Evolutionary conservation across 2,113 vertebrate species (phyloP), one percentile per base, ranked within the genome.

Genomic region (Pomatorhinus ruficollis): DNA sequence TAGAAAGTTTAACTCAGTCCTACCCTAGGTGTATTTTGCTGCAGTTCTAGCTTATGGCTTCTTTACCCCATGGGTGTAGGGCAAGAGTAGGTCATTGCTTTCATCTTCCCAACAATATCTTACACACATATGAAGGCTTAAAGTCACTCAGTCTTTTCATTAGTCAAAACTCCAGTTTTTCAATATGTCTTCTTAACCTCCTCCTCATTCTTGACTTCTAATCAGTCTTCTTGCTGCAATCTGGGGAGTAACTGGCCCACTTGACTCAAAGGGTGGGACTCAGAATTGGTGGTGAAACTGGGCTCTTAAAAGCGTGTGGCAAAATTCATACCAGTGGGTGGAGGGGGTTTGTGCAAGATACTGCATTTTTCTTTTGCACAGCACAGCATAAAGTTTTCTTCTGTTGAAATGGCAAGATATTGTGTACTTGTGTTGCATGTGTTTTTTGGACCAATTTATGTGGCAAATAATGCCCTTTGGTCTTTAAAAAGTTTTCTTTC

Each of bases 301-400:
- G 47, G 6, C 23, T 56, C 45, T 47, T 52, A 18, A 0, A 37
- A 47, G 18, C 2, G 5, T 28, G 21, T 59, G 9, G 17, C 23
- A 83, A 83, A 80, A 84, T 8, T 2, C 16, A 15, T 24, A 24
- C 2, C n/a, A 11, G 37, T 60, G 19, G 10, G 17, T 18, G 11
- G 4, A 1, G 5, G 0, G 10, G 21, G 20, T 37, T 10, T 25
- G 54, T 13, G 16, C 15, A 75, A 71, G 5, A 63, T 1, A 8
- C 3, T 15, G 40, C 11, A 49, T 31, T 78, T 89, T 31, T 35
- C 44, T 72, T 81, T 33, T 47, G 52, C 5, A 14, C 14, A 70
- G 2, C 16, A 11, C 31, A 79, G 6, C 1, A 23, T 27, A 17
- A 74, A 21, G 0, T 19, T 75, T 70, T 24, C 6, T 42, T 54